Percentiles rank a stretch among this genome's conserved stretches.
These are phyloP conservation scores for Hypolimnas misippus DNA, from an alignment of 2,888 invertebrate species.

Conservation along the genomic window DNA sequence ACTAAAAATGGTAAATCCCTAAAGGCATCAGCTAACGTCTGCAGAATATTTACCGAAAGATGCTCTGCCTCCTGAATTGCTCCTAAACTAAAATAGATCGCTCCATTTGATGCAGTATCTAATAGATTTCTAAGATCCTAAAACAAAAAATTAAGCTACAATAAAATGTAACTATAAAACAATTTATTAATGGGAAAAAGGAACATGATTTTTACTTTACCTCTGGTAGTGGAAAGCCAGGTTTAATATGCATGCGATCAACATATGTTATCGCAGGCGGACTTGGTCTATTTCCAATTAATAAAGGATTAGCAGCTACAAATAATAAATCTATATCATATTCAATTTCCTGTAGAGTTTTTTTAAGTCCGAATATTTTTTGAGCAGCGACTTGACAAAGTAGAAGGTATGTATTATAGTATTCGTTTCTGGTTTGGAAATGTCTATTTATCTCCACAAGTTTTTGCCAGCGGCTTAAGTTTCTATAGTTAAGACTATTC, in stretches of 20 bases:
- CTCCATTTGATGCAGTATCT: slow-evolving; percentile 73
- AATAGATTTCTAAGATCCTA: slow-evolving; percentile 65
- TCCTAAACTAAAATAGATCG: slow-evolving; percentile 80
- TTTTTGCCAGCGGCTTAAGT: slow-evolving; percentile 71
- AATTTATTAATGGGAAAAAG: neutral
- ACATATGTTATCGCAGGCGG: slow-evolving; percentile 67
- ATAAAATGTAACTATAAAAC: too few species aligned
- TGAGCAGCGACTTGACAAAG: slow-evolving; percentile 67
- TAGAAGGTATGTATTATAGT: slow-evolving; percentile 66
- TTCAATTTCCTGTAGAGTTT: slow-evolving; percentile 67
- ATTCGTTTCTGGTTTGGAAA: slow-evolving; percentile 63
- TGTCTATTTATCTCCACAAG: slow-evolving; percentile 62
- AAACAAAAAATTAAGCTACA: slow-evolving; percentile 49
- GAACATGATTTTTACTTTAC: slow-evolving; percentile 50
- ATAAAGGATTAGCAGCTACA: slow-evolving; percentile 65
- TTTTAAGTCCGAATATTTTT: slow-evolving; percentile 65
- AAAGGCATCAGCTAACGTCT: slow-evolving; percentile 74
- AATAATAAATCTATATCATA: slow-evolving; percentile 74
- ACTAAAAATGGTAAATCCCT: slow-evolving; percentile 75
- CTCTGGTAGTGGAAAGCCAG: slow-evolving; percentile 60
- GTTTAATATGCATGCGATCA: slow-evolving; percentile 72
- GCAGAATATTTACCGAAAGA: slow-evolving; percentile 63
- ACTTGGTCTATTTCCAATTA: slow-evolving; percentile 70
- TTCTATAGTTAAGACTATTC: slow-evolving; percentile 67
- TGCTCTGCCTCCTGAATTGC: slow-evolving; percentile 74